Base-by-base conservation (phyloP, 1,140 invertebrate genomes). In the Aphis craccivora region DNA sequence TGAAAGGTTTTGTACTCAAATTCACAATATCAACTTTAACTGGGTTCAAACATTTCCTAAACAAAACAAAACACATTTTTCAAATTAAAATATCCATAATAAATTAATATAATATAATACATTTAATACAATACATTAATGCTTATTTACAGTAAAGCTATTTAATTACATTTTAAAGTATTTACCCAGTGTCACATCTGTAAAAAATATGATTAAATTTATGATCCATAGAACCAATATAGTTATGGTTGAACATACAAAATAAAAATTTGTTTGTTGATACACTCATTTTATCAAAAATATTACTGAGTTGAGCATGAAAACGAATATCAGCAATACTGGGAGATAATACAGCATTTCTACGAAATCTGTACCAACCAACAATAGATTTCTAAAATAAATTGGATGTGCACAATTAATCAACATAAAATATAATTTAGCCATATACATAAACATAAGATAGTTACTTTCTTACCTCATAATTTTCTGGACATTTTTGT, bases 171-270 rank as follows among this genome's bases (percentile, higher is more conserved):
- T 67, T 30, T 20, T 35, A 7, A 25, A 81, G 22, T 35, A 48
- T 83, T 48, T 86, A 93, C 91, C 91, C 76, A 53, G 48, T 43
- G 35, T 83, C 48, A 93, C 48, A 84, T 86, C 76, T 84, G 37
- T 84, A 93, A 55, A 93, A 93, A 35, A 93, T 40, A 51, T 93
- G 91, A 93, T 86, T 86, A 18, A 93, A 93, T 55, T 86, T 93
- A 40, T 93, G 91, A n/a, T 84, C 48, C 25, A 86, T 84, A 5
- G 91, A 86, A n/a, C 35, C 91, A n/a, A 5, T 55, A n/a, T n/a
- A 93, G 40, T 86, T 83, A 43, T 93, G 45, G 11, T 93, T 86
- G 7, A 93, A n/a, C 35, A 86, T 43, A 14, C 91, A 93, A 43
- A 93, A 84, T 0, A 93, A 6, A 30, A 93, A 93, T 84, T 93